Evolutionary conservation across 2,113 vertebrate species (phyloP).

Genomic region (Mormyrus iriodes): DNA sequence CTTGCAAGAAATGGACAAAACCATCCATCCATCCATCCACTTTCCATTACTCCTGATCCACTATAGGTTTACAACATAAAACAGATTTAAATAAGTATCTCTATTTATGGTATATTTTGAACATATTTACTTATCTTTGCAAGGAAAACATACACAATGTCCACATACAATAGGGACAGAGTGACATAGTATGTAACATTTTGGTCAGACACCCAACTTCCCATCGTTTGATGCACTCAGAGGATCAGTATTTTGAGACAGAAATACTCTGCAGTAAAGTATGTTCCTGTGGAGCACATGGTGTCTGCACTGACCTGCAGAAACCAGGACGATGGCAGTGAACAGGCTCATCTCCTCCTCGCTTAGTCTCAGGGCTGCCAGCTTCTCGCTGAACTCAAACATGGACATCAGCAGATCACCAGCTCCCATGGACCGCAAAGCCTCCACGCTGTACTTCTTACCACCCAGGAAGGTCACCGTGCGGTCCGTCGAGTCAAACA

Average conservation of each 20-base stretch:
- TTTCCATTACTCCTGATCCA: neutral
- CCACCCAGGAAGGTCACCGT: slow-evolving; percentile 93
- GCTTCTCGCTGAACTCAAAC: slow-evolving; percentile 97
- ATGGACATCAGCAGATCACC: slow-evolving; percentile 92
- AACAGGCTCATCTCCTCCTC: slow-evolving; percentile 94
- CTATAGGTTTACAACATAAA: neutral
- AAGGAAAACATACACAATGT: neutral
- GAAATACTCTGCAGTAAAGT: neutral
- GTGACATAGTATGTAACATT: neutral
- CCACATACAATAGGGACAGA: neutral
- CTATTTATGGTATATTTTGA: neutral
- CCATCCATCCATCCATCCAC: neutral
- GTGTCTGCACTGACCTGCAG: slow-evolving; percentile 76
- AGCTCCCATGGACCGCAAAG: slow-evolving; percentile 80
- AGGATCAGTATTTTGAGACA: neutral
- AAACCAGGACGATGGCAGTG: slow-evolving; percentile 91
- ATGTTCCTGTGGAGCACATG: neutral
- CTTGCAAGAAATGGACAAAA: neutral
- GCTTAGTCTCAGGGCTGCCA: slow-evolving; percentile 79
- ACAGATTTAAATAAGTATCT: neutral
- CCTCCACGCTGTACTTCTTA: slow-evolving; percentile 81
- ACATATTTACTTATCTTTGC: neutral
- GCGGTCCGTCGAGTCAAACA: slow-evolving; percentile 84
- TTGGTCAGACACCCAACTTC: neutral
- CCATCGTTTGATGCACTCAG: neutral